A percentile compares a stretch with the other conserved stretches of the same genome.
Evolutionary conservation across 2,797 vertebrate genomes (phyloP).

Genomic region (Poeciliopsis paucimaculata): DNA sequence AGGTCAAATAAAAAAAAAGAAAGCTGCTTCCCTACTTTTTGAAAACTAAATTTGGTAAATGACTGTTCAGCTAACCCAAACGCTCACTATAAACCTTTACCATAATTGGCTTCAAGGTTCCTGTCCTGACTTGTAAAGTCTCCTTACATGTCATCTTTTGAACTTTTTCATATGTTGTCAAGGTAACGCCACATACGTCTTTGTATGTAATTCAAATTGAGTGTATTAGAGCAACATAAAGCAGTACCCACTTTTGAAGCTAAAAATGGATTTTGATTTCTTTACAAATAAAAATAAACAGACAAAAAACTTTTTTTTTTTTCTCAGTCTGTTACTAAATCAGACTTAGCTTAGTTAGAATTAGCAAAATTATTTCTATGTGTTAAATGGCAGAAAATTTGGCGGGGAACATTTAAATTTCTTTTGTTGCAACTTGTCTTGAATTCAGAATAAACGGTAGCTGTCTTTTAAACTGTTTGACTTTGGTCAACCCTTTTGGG

Average conservation of each 20-base stretch:
- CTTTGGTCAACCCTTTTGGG: no score
- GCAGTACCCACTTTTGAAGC: not conserved
- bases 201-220: not conserved
- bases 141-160: not conserved
- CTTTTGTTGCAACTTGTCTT: no score
- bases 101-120: not conserved
- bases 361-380: no score
- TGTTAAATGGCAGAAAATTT: no score
- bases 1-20: not conserved
- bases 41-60: slow-evolving; percentile 10
- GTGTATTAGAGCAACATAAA: not conserved
- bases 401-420: no score
- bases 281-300: not conserved
- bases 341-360: no score
- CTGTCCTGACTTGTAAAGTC: not conserved
- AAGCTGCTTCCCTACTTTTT: slow-evolving; percentile 1
- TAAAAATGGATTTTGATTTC: not conserved
- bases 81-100: slow-evolving; percentile 2
- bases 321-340: no score
- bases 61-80: not conserved
- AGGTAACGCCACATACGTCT: not conserved
- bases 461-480: no score
- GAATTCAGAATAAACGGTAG: no score
- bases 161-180: not conserved
- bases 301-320: no score